Evolutionary conservation across 2,113 vertebrate species (phyloP), one percentile per base, ranked within the genome.

Genomic region (Nematolebias whitei): DNA sequence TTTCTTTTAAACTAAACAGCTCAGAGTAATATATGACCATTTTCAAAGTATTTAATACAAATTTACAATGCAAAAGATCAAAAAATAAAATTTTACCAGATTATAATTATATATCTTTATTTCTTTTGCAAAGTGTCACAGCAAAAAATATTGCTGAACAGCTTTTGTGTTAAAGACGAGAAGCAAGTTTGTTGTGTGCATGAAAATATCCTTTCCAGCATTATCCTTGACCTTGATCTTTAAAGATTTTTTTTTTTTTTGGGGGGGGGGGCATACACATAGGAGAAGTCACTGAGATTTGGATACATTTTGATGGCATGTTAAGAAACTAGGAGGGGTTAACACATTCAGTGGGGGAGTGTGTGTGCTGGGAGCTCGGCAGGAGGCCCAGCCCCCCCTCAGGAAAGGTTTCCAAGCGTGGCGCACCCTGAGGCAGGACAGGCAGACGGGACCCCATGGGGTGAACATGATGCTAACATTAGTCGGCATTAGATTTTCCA

Each of bases 401-500:
- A 78, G 89, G 85, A 65, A 89, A 83, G 57, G 91, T 80, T 85
- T 83, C 26, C 0, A 48, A 76, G 39, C 74, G 41, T 62, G 81
- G 76, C 71, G 65, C 65, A 79, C 71, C 84, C 83, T 44, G 61
- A 54, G 88, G 81, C 72, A 55, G 61, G 56, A 74, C 57, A 57
- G 61, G 76, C 74, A 86, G 69, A 79, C 75, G 55, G 43, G 70
- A 76, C 64, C 66, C 84, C 69, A 69, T 26, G 62, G 56, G 60
- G 78, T 75, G 71, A 75, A 79, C 68, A 24, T 90, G 90, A 90
- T 39, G 76, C 56, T 89, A 80, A 78, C 64, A 65, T 69, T 75
- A 63, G 80, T 63, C 84, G 89, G 87, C 92, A 85, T 86, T 85
- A 88, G 78, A 73, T 83, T 90, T 85, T 87, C 91, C 79, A 74